Conservation (phyloP, 2,113 vertebrate species). For the Grallaria varia region DNA sequence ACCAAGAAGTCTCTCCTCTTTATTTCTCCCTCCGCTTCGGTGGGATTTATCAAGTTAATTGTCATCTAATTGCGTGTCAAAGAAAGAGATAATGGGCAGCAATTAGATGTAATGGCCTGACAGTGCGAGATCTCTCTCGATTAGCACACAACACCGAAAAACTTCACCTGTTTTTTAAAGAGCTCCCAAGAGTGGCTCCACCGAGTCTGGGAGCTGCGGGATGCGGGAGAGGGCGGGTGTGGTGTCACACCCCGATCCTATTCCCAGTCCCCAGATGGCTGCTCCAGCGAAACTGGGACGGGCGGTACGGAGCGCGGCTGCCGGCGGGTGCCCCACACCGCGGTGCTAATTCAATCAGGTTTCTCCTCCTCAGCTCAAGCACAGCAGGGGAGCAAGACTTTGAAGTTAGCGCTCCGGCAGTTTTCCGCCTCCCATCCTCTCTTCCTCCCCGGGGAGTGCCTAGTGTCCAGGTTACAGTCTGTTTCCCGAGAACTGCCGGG, state of each 20-base stretch:
- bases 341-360: not conserved
- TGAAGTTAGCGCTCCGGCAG: not conserved
- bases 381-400: not conserved
- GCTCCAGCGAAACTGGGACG: not conserved
- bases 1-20: not conserved
- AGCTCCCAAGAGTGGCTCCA: constrained; percentile 56
- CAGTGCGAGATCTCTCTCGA: constrained; percentile 35
- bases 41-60: constrained; percentile 61
- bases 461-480: not conserved
- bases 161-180: constrained; percentile 30
- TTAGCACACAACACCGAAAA: constrained; percentile 44
- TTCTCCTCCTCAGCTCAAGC: not conserved
- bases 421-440: not conserved
- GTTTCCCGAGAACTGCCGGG: not conserved
- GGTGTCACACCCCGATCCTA: not conserved
- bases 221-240: not conserved
- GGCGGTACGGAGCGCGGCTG: not conserved
- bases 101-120: constrained; percentile 69
- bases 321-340: not conserved
- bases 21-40: not conserved
- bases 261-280: not conserved
- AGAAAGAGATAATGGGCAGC: constrained; percentile 70
- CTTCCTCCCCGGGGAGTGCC: not conserved
- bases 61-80: constrained; percentile 73
- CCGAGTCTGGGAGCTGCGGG: constrained; percentile 48